A percentile compares a stretch with the other conserved stretches of the same genome.
phyloP scores from a whole-genome alignment of 2,888 invertebrate genomes.

The Listrodromus nycthemerus region DNA sequence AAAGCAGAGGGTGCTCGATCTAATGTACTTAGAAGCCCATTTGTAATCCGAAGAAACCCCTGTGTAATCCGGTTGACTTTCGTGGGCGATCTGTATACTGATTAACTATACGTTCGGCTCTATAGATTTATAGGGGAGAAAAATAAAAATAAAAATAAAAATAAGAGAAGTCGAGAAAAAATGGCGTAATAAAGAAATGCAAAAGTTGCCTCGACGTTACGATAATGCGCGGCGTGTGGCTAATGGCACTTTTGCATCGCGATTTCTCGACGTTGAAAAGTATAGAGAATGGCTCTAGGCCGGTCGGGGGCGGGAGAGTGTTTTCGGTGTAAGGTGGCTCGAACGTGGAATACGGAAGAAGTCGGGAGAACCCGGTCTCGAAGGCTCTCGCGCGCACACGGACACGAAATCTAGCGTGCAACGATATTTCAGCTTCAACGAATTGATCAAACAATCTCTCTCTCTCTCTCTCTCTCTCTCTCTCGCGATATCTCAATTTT shows the following conservation, averaged over 20 bases:
- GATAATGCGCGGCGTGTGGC: constrained; percentile 14
- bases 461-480: constrained; percentile 53
- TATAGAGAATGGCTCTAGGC: not conserved
- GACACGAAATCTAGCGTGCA: constrained; percentile 57
- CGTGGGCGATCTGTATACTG: constrained; percentile 40
- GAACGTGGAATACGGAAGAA: constrained; percentile 29
- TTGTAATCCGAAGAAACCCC: constrained; percentile 80
- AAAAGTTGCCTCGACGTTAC: not conserved
- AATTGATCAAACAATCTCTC: constrained; percentile 69
- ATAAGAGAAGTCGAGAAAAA: not conserved
- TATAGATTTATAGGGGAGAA: constrained; percentile 13
- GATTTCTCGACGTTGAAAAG: constrained; percentile 20
- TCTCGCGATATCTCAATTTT: constrained; percentile 44
- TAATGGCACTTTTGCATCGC: constrained; percentile 33
- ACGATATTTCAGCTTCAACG: constrained; percentile 61
- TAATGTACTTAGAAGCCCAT: constrained; percentile 81
- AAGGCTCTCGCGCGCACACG: constrained; percentile 28
- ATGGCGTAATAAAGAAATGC: not conserved
- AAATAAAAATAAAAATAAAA: too few species aligned
- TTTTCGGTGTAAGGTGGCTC: not conserved
- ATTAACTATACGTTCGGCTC: constrained; percentile 42
- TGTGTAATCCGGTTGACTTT: constrained; percentile 66
- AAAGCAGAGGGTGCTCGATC: constrained; percentile 74
- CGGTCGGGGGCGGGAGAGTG: not conserved
- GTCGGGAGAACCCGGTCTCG: constrained; percentile 18